Percentiles rank a stretch among this genome's conserved stretches.
Evolutionary conservation across 92 coral and sea anemone genomes (phyloP).

Genomic region (Bergia puertoricense): DNA sequence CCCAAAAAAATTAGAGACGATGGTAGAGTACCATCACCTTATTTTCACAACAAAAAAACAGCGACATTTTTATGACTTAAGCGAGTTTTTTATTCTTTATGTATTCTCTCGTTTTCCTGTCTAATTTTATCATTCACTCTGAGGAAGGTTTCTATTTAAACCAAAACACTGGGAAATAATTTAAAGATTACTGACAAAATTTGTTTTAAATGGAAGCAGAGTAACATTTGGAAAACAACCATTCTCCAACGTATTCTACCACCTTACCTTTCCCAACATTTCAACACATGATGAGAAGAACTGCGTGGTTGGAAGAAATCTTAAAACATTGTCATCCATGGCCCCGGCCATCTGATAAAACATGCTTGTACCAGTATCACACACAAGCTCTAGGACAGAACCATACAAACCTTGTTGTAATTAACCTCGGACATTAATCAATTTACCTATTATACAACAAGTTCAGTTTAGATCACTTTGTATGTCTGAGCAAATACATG

Average conservation of each 20-base stretch:
- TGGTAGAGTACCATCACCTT: too few species aligned
- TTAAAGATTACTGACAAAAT: too few species aligned
- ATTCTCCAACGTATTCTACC: background rate
- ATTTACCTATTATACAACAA: background rate
- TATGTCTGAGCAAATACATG: background rate
- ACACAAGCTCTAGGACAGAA: conserved; percentile 62
- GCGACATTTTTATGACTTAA: too few species aligned
- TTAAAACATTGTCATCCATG: conserved; percentile 75
- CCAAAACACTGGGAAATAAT: too few species aligned
- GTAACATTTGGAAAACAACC: background rate
- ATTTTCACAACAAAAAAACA: too few species aligned
- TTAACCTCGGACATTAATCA: background rate
- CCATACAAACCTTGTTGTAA: background rate
- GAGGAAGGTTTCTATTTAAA: too few species aligned
- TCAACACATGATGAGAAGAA: conserved; percentile 96
- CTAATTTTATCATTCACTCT: too few species aligned
- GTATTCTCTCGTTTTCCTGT: too few species aligned
- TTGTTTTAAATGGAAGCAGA: too few species aligned
- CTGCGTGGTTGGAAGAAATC: conserved; percentile 91
- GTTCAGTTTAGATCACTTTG: background rate
- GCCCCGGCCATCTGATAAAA: conserved; percentile 86
- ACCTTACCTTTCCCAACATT: conserved; percentile 89
- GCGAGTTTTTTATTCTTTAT: too few species aligned
- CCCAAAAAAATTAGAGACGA: too few species aligned
- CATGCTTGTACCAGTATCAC: conserved; percentile 84